Evolutionary conservation across 2,888 invertebrate species (phyloP).

Genomic region (Lasioglossum leucozonium): DNA sequence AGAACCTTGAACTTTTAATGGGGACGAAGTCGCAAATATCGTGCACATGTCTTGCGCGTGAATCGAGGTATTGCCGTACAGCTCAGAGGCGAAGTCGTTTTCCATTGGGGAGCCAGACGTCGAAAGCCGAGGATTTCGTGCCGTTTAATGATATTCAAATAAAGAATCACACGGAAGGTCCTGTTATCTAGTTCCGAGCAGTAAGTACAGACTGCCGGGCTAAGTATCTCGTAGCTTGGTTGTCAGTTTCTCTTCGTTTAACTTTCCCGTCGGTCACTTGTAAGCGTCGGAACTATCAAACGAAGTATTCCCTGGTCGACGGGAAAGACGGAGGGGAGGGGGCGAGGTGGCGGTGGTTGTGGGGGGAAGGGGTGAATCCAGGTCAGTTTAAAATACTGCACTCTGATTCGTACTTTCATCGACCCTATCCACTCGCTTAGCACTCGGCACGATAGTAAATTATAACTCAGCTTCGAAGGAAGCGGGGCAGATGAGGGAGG

Average conservation of each 20-base stretch:
- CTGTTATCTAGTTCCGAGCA: background rate
- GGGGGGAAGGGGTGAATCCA: conserved; percentile 26
- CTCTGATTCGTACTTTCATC: conserved; percentile 53
- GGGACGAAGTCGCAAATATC: too few relatives aligned
- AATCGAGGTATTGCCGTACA: background rate
- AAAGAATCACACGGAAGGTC: background rate
- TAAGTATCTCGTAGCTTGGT: background rate
- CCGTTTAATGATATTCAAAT: background rate
- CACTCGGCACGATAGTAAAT: conserved; percentile 48
- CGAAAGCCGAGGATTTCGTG: background rate
- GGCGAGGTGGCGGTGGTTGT: too few relatives aligned
- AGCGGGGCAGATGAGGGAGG: background rate
- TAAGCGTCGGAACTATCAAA: conserved; percentile 8
- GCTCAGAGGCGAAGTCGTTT: background rate
- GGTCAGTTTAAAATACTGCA: conserved; percentile 57
- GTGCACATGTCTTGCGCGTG: too few relatives aligned
- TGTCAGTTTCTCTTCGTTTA: conserved; percentile 12
- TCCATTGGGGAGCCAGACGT: background rate
- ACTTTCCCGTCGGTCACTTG: conserved; percentile 1
- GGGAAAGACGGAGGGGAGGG: background rate
- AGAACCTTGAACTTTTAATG: background rate
- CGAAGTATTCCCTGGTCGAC: background rate
- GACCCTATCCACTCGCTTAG: conserved; percentile 49
- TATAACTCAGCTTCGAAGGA: conserved; percentile 50
- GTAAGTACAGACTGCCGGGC: background rate